phyloP scores from a whole-genome alignment of 1,140 invertebrate genomes.

The Cepaea nemoralis region DNA sequence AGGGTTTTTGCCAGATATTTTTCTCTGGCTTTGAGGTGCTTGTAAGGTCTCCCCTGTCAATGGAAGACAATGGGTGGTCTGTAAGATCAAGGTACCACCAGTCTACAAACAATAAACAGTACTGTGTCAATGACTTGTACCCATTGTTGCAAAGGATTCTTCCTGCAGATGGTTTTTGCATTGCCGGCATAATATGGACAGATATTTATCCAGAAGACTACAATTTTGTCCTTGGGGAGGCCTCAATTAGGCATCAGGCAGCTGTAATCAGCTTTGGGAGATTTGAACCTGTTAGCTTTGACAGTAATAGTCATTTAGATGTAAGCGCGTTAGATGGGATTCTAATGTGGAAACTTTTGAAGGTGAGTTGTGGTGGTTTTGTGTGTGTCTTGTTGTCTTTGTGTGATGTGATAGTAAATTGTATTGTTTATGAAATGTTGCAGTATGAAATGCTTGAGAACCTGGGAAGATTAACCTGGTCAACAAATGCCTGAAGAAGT shows the following conservation, averaged over 20 bases:
- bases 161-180: constrained; percentile 56
- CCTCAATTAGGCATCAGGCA: constrained; percentile 46
- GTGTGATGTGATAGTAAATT: neutral
- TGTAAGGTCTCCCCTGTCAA: constrained; percentile 43
- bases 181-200: constrained; percentile 61
- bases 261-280: constrained; percentile 64
- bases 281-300: constrained; percentile 51
- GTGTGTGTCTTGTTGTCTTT: neutral
- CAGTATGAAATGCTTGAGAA: no score
- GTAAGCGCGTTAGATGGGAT: constrained; percentile 50
- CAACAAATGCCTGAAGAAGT: no score
- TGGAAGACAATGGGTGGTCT: constrained; percentile 44
- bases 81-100: constrained; percentile 49
- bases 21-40: constrained; percentile 53
- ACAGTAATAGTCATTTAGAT: constrained; percentile 42
- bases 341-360: constrained; percentile 62
- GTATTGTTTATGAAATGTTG: no score
- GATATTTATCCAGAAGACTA: constrained; percentile 64
- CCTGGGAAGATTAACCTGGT: no score
- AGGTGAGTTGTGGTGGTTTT: constrained; percentile 47
- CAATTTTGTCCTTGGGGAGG: constrained; percentile 66
- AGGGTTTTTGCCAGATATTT: constrained; percentile 56
- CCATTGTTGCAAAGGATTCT: constrained; percentile 48
- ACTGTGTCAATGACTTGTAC: constrained; percentile 56
- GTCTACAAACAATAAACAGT: constrained; percentile 53